Evolutionary conservation across 2,888 invertebrate genomes (phyloP).

Genomic region (Andrena marginata): DNA sequence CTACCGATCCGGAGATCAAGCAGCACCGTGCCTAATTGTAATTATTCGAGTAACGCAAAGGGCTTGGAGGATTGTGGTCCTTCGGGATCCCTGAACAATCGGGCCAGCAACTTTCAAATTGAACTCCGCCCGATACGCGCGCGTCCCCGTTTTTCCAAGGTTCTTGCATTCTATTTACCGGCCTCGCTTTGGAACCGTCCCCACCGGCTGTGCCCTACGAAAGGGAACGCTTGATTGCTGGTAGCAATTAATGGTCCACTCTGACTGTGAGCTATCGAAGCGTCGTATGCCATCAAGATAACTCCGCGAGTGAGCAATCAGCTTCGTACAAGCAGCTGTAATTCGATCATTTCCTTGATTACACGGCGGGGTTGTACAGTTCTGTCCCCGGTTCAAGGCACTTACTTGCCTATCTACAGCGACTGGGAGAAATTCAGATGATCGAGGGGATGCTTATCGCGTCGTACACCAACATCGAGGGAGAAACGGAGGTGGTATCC

Average conservation of each 20-base stretch:
- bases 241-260: constrained; percentile 72
- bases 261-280: constrained; percentile 14
- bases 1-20: not conserved
- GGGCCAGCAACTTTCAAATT: constrained; percentile 14
- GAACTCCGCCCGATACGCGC: not conserved
- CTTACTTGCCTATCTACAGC: not conserved
- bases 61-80: not conserved
- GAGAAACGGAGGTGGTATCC: not conserved
- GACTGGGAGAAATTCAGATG: not conserved
- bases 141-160: not conserved
- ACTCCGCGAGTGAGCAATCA: constrained; percentile 65
- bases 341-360: constrained; percentile 71
- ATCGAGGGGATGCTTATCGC: not conserved
- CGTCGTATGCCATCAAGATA: constrained; percentile 39
- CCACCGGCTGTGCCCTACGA: constrained; percentile 31
- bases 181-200: constrained; percentile 35
- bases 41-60: constrained; percentile 1
- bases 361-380: constrained; percentile 41
- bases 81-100: constrained; percentile 12
- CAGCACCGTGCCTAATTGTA: constrained; percentile 22
- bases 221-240: constrained; percentile 75
- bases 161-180: constrained; percentile 26
- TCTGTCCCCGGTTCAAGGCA: constrained; percentile 29
- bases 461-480: not conserved
- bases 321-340: constrained; percentile 64